Conservation (phyloP, 2,113 vertebrate species). For the Nestor notabilis region DNA sequence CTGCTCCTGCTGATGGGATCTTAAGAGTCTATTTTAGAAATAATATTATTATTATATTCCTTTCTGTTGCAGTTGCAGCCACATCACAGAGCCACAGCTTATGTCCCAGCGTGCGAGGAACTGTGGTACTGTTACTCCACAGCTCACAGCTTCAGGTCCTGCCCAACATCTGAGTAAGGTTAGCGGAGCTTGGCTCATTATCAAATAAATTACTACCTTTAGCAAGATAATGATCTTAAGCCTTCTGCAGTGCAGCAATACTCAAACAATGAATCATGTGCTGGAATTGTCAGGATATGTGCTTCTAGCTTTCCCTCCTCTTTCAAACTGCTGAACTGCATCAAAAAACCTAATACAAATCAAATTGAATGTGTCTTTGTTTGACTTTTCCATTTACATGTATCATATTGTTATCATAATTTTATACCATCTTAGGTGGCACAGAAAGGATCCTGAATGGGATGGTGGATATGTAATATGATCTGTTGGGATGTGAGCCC, state of each 20-base stretch:
- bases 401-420: background rate
- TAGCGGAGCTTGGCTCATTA: slow-evolving; percentile 12
- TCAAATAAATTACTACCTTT: slow-evolving; percentile 35
- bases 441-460: background rate
- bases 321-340: background rate
- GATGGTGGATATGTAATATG: background rate
- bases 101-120: background rate
- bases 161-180: background rate
- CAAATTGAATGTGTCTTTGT: background rate
- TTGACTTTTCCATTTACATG: slow-evolving; percentile 31
- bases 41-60: background rate
- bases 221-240: slow-evolving; percentile 40
- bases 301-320: background rate
- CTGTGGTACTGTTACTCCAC: background rate
- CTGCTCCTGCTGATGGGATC: background rate
- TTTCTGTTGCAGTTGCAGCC: background rate
- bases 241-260: background rate
- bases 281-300: background rate
- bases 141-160: background rate
- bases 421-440: background rate
- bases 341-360: background rate
- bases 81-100: background rate
- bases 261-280: slow-evolving; percentile 31
- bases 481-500: background rate
- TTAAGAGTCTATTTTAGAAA: background rate